Base-by-base conservation (phyloP, 2,888 invertebrate species). In the Caenorhabditis wallacei region DNA sequence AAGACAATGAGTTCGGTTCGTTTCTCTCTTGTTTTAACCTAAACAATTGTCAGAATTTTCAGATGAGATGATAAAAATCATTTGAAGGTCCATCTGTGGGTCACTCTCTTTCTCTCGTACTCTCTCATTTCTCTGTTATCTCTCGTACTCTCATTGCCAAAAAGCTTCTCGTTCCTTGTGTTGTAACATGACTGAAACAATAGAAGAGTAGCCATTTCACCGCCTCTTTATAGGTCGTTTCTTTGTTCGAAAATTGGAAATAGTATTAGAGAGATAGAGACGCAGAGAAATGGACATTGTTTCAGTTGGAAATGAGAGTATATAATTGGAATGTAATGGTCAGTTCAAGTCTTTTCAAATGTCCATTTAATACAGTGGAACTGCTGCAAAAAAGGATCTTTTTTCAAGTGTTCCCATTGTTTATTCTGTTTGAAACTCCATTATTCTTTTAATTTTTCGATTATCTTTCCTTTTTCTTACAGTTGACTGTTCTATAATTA, bases 261-360 rank as follows among this genome's bases (percentile, higher is more conserved):
- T 37, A 63, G 59, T 37, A 51, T 26, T 35, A 2, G 26, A 35
- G 48, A 57, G 4, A 10, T 48, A 53, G 75, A 68, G 66, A 68
- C 59, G 75, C 64, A 59, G 68, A 59, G 48, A 37, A 30, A 43
- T 7, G 64, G 51, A 51, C 64, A 68, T 54, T 54, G 66, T 56
- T 56, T 46, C 64, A 64, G 66, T 57, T 20, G 4, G 18, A 35
- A 48, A 56, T 59, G 57, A 46, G 48, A 57, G 68, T 76, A 76
- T 76, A 56, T 76, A 76, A 76, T 76, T 56, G 64, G 74, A 26
- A 56, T 43, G 40, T 26, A 8, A 22, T 76, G 75, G 75, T 76
- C 75, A 76, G 54, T 76, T 66, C 66, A 76, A 24, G 75, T 57
- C 56, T 51, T 76, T 68, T 43, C n/a, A 48, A 54, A 46, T 24